Evolutionary conservation across 2,113 vertebrate species (phyloP), one percentile per base, ranked within the genome.

Genomic region (Lanius collurio): DNA sequence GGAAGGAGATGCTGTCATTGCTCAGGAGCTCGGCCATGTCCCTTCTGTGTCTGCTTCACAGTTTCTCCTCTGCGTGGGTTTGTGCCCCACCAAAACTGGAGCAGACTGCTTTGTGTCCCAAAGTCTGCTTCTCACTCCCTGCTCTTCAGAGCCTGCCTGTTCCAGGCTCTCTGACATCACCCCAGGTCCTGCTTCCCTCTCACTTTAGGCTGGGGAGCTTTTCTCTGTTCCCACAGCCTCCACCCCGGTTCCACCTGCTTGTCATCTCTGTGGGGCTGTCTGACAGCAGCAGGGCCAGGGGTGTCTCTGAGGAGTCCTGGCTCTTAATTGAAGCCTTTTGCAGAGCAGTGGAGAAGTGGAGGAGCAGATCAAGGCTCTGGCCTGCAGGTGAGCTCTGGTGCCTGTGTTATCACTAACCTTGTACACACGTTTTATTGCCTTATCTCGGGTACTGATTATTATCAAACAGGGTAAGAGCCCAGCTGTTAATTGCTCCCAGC

Each of bases 11-110:
- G 33, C 30, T 50, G 9, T 31, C 71, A 30, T 41, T 26, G 22
- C 33, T 6, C 11, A 7, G 57, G 10, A 42, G 49, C 47, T 56
- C 23, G 5, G 49, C 71, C 13, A 0, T 1, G 4, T 26, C 14
- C 31, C 90, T 85, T 27, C 59, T 42, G 67, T 11, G 11, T 4
- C 52, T 73, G 53, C 62, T 71, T 44, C n/a, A 28, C 26, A 46
- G 46, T 26, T 83, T 14, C 42, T 52, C 15, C 67, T 44, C 47
- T n/a, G 23, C 4, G 1, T 0, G 21, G 26, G 7, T 46, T 74
- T 75, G 18, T 92, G 88, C 18, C 79, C 35, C 62, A 33, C 42
- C 37, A n/a, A 11, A 49, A 8, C 28, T 47, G 41, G n/a, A 17
- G 5, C 31, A 39, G 9, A 0, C 28, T 26, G 24, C 31, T 75